A percentile compares a stretch with the other conserved stretches of the same genome.
Evolutionary conservation across 64 coral and sea anemone genomes (phyloP).

Genomic region (Trachythela sp.): DNA sequence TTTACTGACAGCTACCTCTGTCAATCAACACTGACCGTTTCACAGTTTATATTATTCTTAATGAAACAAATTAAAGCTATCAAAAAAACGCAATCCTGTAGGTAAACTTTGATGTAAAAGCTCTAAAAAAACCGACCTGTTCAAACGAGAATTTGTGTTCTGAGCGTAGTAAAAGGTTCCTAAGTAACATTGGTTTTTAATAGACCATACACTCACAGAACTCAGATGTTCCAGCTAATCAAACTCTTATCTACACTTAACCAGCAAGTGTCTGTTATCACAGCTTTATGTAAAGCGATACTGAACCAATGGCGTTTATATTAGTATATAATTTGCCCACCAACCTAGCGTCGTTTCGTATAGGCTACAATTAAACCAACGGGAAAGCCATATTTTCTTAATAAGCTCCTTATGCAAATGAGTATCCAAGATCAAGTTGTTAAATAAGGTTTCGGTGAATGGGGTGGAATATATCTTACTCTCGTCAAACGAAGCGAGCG

Average conservation of each 20-base stretch:
- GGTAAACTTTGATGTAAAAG: neutral
- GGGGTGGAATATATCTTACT: too few species aligned
- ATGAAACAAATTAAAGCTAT: neutral
- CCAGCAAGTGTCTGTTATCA: neutral
- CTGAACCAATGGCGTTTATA: neutral
- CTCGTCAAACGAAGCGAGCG: too few species aligned
- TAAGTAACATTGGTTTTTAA: neutral
- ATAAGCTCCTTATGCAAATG: neutral
- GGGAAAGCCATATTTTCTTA: neutral
- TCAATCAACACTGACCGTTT: neutral
- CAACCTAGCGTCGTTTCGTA: neutral
- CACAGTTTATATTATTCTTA: neutral
- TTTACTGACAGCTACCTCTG: neutral
- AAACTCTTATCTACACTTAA: neutral
- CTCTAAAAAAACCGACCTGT: neutral
- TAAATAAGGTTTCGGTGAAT: too few species aligned
- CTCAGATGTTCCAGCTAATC: neutral
- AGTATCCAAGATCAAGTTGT: too few species aligned
- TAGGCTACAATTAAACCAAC: neutral
- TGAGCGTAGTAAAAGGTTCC: neutral
- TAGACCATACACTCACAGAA: neutral
- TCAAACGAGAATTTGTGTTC: neutral
- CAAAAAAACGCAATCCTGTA: neutral
- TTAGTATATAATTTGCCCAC: neutral
- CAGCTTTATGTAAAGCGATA: conserved; percentile 13